Conservation (phyloP, 2,797 vertebrate species). For the Eulemur albifrons region DNA sequence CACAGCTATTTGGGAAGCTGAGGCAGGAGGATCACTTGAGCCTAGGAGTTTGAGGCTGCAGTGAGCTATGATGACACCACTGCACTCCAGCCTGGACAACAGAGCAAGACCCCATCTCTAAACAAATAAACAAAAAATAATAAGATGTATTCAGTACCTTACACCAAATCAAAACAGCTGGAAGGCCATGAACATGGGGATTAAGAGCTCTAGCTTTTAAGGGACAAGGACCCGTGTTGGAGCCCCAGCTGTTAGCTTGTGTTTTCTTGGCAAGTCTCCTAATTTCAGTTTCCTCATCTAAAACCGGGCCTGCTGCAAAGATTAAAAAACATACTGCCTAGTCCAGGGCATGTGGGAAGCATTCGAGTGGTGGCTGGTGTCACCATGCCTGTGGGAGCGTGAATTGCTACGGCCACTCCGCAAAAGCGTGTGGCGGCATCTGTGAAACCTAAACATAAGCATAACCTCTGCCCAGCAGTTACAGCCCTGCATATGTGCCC, state of each 20-base stretch:
- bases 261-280: neutral
- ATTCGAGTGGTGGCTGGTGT: neutral
- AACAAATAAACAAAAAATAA: neutral
- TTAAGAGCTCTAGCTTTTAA: neutral
- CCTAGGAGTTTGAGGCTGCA: neutral
- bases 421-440: neutral
- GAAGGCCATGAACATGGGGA: neutral
- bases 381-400: neutral
- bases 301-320: neutral
- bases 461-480: rapidly evolving
- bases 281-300: neutral
- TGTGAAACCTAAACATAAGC: neutral
- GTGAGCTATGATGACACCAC: neutral
- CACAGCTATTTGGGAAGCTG: neutral
- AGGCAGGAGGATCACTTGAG: neutral
- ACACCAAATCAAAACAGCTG: neutral
- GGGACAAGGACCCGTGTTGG: neutral
- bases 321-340: neutral
- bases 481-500: neutral
- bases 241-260: neutral
- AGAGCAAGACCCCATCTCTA: neutral
- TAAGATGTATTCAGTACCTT: neutral
- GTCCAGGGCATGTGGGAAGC: neutral
- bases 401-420: neutral
- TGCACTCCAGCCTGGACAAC: neutral